Conservation (phyloP, 2,888 invertebrate species). For the Cephus pygmeus region DNA sequence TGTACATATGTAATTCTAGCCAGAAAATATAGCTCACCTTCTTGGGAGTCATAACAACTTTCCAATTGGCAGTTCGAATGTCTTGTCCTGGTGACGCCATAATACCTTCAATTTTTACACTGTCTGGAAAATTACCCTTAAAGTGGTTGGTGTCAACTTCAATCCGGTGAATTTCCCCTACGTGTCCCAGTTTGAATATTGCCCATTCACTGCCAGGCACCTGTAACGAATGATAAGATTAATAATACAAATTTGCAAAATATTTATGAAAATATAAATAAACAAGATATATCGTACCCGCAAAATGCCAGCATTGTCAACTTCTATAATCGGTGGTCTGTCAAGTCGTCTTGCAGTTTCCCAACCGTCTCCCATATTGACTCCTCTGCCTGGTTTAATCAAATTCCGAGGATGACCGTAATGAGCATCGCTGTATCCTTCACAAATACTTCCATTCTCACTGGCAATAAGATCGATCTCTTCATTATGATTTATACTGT, state of each 20-base stretch:
- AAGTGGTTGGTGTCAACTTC: constrained; percentile 74
- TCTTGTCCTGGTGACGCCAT: constrained; percentile 55
- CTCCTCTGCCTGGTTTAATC: constrained; percentile 68
- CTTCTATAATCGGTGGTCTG: constrained; percentile 70
- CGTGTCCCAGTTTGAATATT: constrained; percentile 70
- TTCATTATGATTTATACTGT: constrained; percentile 35
- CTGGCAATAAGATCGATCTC: constrained; percentile 69
- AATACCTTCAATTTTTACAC: constrained; percentile 70
- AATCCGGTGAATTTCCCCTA: constrained; percentile 68
- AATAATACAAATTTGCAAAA: not conserved
- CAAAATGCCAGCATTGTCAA: constrained; percentile 70
- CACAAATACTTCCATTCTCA: constrained; percentile 70
- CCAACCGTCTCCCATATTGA: constrained; percentile 75
- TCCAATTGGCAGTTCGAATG: constrained; percentile 65
- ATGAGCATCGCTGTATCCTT: constrained; percentile 73
- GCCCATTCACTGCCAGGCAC: constrained; percentile 71
- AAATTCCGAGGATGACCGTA: constrained; percentile 74
- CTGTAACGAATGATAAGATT: constrained; percentile 22
- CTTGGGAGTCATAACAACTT: constrained; percentile 66
- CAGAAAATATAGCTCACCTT: constrained; percentile 64
- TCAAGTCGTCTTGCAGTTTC: constrained; percentile 74
- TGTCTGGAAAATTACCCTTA: constrained; percentile 76
- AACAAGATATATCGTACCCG: constrained; percentile 67
- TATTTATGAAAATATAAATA: not conserved
- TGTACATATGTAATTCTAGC: not conserved